These are phyloP conservation scores for Meiosimyza decipiens DNA, from an alignment of 2,888 invertebrate genomes.

Conservation along the genomic window DNA sequence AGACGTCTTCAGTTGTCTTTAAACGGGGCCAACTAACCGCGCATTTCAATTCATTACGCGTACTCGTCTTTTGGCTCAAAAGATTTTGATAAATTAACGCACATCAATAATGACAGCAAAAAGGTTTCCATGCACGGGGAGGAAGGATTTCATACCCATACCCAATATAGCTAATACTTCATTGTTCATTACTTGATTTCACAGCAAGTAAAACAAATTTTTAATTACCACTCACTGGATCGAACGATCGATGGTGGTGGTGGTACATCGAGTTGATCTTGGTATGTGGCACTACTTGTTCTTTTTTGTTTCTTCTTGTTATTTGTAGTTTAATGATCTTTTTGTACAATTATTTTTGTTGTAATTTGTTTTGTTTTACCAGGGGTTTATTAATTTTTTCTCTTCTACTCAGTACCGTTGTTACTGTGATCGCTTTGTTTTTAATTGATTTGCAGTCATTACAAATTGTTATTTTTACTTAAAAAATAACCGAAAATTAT, in stretches of 20 bases:
- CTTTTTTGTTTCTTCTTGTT: conserved; percentile 1
- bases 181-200: conserved; percentile 34
- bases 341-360: conserved; percentile 15
- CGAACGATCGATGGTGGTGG: neutral
- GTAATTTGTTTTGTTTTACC: conserved; percentile 16
- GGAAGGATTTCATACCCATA: no score
- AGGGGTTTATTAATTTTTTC: neutral
- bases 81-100: conserved; percentile 47
- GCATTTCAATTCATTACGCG: no score
- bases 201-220: conserved; percentile 33
- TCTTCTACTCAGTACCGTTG: conserved; percentile 20
- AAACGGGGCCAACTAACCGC: no score
- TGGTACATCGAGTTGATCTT: conserved; percentile 5
- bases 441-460: conserved; percentile 41
- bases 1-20: neutral
- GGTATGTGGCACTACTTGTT: conserved; percentile 9
- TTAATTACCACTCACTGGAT: conserved; percentile 9
- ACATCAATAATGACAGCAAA: conserved; percentile 48
- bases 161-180: no score
- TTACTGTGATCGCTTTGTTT: conserved; percentile 20
- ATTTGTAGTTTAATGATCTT: conserved; percentile 23
- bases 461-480: conserved; percentile 26
- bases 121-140: neutral
- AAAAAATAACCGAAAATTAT: conserved; percentile 1
- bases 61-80: neutral